phyloP scores from a whole-genome alignment of 2,797 vertebrate genomes.

The Netta rufina region DNA sequence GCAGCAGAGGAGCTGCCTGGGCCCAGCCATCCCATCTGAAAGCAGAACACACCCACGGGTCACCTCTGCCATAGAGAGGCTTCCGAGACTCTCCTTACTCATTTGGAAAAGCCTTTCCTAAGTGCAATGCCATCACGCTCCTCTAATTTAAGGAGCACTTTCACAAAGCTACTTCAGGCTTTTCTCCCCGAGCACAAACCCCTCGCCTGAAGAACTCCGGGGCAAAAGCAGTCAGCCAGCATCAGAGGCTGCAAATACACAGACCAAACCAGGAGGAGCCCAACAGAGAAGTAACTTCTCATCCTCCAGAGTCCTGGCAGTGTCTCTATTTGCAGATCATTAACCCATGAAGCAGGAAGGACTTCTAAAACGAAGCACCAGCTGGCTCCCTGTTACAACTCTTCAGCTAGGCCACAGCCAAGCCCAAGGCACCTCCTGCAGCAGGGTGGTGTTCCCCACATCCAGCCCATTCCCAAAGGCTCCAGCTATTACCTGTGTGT shows the following conservation, averaged over 20 bases:
- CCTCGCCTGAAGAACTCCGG: not conserved
- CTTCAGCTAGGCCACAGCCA: not conserved
- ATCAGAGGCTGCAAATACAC: not conserved
- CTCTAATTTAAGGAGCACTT: not conserved
- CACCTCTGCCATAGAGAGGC: not conserved
- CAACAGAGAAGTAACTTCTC: not conserved
- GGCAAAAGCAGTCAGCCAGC: too few species aligned
- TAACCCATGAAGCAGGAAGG: not conserved
- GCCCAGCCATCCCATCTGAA: not conserved
- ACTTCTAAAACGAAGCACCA: fast-evolving
- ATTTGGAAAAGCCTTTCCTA: not conserved
- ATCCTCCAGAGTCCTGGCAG: not conserved
- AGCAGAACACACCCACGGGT: not conserved
- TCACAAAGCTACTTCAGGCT: not conserved
- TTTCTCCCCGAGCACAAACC: not conserved
- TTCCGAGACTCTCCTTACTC: not conserved
- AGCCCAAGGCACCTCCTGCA: not conserved
- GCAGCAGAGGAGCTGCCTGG: not conserved
- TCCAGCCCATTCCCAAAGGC: not conserved
- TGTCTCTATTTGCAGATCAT: not conserved
- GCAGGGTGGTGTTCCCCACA: not conserved
- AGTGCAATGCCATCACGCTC: not conserved
- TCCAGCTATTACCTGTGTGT: not conserved
- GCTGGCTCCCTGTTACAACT: not conserved
- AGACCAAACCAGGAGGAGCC: not conserved